Evolutionary conservation across 23 tunicate species (phyloP).

Genomic region (Trididemnum clinides): DNA sequence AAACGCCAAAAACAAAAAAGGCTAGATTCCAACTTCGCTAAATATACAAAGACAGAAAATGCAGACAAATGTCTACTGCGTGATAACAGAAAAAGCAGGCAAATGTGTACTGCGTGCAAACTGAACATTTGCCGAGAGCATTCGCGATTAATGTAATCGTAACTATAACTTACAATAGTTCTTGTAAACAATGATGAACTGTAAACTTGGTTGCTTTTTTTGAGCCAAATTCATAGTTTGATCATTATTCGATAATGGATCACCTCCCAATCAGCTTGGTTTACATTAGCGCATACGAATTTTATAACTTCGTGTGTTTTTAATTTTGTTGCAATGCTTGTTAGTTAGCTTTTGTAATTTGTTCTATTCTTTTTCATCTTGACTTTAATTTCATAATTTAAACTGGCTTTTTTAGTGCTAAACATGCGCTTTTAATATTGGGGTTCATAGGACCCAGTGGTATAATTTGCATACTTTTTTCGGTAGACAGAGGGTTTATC

Average conservation of each 20-base stretch:
- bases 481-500: neutral
- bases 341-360: neutral
- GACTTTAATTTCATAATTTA: neutral
- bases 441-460: neutral
- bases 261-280: neutral
- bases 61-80: too few species aligned
- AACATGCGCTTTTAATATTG: neutral
- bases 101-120: neutral
- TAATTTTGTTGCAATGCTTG: neutral
- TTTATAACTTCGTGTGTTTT: neutral
- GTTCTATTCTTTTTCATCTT: neutral
- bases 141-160: neutral
- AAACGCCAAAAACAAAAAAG: too few species aligned
- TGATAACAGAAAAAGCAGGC: too few species aligned
- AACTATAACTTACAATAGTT: neutral
- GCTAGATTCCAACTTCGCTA: neutral
- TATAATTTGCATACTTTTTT: neutral
- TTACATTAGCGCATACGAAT: neutral
- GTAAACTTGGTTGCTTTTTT: neutral
- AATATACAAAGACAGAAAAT: neutral
- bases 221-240: neutral
- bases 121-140: neutral
- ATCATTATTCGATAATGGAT: neutral
- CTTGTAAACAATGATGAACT: neutral
- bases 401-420: neutral